These are phyloP conservation scores for Ranitomeya imitator DNA, from an alignment of 2,113 vertebrate genomes.

Conservation along the genomic window DNA sequence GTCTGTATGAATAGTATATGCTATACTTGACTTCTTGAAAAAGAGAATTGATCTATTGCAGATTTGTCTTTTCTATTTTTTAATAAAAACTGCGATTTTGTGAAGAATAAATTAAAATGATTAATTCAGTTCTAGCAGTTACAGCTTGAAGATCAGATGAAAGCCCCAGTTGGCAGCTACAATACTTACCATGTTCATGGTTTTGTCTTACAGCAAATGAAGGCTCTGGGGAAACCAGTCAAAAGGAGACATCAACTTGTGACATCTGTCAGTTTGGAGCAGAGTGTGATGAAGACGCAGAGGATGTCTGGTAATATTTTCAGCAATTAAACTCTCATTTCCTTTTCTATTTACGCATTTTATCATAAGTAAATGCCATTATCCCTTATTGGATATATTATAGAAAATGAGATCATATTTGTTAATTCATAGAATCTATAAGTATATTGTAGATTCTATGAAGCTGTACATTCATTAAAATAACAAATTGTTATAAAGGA, in stretches of 20 bases:
- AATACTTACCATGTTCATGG: slow-evolving; percentile 56
- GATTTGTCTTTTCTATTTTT: too few relatives aligned
- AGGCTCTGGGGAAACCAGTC: slow-evolving; percentile 93
- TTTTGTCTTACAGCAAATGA: slow-evolving; percentile 82
- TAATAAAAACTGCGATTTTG: not conserved
- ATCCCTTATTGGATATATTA: not conserved
- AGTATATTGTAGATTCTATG: not conserved
- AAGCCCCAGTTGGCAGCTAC: not conserved
- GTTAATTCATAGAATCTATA: not conserved
- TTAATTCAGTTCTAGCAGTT: not conserved
- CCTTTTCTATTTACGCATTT: not conserved
- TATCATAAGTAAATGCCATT: not conserved
- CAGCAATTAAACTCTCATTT: not conserved
- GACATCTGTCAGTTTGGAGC: slow-evolving; percentile 99
- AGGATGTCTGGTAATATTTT: slow-evolving; percentile 92
- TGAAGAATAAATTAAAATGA: not conserved
- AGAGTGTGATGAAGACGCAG: slow-evolving; percentile 97
- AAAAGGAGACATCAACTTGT: slow-evolving; percentile 97
- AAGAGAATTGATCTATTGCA: too few relatives aligned
- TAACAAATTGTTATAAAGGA: too few relatives aligned
- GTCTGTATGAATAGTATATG: too few relatives aligned
- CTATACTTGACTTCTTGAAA: too few relatives aligned
- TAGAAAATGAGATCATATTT: not conserved
- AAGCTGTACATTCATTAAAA: too few relatives aligned
- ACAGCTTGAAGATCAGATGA: not conserved